Percentiles rank a stretch among this genome's conserved stretches.
These are phyloP conservation scores for Seira sanloemensis DNA, from an alignment of 2,888 invertebrate species.

Conservation along the genomic window DNA sequence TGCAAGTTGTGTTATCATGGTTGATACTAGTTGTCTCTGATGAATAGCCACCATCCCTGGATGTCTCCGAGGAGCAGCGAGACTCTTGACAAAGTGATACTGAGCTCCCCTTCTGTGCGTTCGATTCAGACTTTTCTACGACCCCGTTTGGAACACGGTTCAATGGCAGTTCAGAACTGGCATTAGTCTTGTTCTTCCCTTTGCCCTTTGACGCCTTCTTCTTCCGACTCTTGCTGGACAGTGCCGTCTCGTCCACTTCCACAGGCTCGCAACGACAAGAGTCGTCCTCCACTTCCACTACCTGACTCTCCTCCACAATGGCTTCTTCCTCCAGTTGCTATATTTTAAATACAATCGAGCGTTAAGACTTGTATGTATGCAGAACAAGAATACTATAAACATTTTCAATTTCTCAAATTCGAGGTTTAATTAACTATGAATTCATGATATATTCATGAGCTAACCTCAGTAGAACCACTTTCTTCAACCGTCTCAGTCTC, in stretches of 20 bases:
- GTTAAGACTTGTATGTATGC: too few relatives aligned
- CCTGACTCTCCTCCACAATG: conserved; percentile 27
- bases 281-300: conserved; percentile 36
- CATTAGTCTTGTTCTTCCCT: conserved; percentile 28
- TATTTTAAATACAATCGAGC: too few relatives aligned
- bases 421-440: neutral
- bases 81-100: conserved; percentile 79
- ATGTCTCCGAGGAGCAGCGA: conserved; percentile 79
- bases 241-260: conserved; percentile 18
- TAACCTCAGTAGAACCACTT: neutral
- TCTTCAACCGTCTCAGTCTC: conserved; percentile 46
- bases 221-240: conserved; percentile 46
- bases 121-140: conserved; percentile 48
- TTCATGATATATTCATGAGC: neutral
- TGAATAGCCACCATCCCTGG: conserved; percentile 89
- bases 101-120: conserved; percentile 74
- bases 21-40: conserved; percentile 84
- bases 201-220: conserved; percentile 65
- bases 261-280: conserved; percentile 60
- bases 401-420: too few relatives aligned
- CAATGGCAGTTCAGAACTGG: conserved; percentile 47
- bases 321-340: neutral
- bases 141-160: conserved; percentile 47
- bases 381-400: too few relatives aligned
- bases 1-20: conserved; percentile 85